Percentiles rank a stretch among this genome's conserved stretches.
Evolutionary conservation across 92 coral and sea anemone genomes (phyloP).

Genomic region (Blastomussa wellsi): DNA sequence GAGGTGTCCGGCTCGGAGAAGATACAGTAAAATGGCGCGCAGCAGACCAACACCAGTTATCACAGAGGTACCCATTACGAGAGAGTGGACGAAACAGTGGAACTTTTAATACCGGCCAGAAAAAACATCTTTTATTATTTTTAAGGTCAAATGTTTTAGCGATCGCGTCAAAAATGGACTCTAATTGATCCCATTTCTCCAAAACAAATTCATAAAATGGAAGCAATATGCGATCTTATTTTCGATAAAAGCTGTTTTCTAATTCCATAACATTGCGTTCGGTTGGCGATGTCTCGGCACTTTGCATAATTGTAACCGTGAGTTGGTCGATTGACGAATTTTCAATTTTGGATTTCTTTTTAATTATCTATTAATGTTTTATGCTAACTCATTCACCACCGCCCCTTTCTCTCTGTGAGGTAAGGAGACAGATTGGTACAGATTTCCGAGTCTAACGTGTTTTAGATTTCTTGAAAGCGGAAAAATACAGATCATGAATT

Average conservation of each 20-base stretch:
- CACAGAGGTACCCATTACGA: no score
- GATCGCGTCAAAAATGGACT: neutral
- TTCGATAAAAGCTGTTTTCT: neutral
- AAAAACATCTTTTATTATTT: no score
- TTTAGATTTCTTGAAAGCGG: neutral
- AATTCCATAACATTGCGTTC: neutral
- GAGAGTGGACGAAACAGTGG: no score
- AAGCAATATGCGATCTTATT: neutral
- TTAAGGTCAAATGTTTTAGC: no score
- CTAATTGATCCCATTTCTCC: neutral
- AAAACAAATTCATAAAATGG: neutral
- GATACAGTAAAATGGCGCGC: no score
- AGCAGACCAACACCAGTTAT: no score
- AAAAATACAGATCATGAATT: neutral
- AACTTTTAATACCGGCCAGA: no score
- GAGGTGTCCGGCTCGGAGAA: no score
- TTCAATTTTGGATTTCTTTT: neutral
- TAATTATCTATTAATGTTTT: no score
- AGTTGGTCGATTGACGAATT: neutral
- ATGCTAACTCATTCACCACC: neutral
- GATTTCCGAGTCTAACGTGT: neutral
- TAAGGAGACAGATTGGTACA: neutral
- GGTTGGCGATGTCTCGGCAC: neutral
- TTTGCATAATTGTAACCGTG: neutral
- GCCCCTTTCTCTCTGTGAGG: neutral